A percentile compares a stretch with the other conserved stretches of the same genome.
phyloP scores from a whole-genome alignment of 2,797 vertebrate genomes.

The Vireo griseus region DNA sequence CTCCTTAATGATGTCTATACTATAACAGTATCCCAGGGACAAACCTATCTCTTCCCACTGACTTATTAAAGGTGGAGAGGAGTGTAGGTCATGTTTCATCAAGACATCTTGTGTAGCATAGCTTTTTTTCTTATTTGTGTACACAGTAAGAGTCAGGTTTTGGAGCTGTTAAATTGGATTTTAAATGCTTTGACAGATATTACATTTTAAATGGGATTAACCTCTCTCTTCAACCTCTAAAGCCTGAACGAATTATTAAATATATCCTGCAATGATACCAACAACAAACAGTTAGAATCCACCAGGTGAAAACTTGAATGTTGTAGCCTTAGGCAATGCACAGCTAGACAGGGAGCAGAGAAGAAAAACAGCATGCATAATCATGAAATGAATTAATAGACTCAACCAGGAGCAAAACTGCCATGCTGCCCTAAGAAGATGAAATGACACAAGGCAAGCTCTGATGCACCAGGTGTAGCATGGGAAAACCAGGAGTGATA shows the following conservation, averaged over 20 bases:
- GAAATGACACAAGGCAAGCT: neutral
- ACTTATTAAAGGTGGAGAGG: slow-evolving; percentile 16
- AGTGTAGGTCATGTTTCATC: slow-evolving; percentile 58
- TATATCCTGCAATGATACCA: neutral
- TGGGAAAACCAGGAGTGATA: neutral
- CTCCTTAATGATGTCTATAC: slow-evolving; percentile 22
- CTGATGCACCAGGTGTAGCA: neutral
- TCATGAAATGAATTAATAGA: slow-evolving; percentile 1
- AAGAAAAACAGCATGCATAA: neutral
- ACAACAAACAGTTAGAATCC: slow-evolving; percentile 26
- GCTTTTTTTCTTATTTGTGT: slow-evolving; percentile 47
- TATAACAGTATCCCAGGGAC: slow-evolving; percentile 27
- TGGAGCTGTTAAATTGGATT: slow-evolving; percentile 56
- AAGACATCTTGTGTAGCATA: slow-evolving; percentile 26
- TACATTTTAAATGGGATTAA: slow-evolving; percentile 65
- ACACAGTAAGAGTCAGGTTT: slow-evolving; percentile 33
- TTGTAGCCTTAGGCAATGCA: neutral
- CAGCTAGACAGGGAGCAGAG: neutral
- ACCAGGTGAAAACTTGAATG: neutral
- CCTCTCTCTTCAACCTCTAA: slow-evolving; percentile 44
- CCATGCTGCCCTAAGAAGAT: neutral
- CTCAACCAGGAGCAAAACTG: slow-evolving; percentile 2
- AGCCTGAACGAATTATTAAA: slow-evolving; percentile 33
- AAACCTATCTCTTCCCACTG: slow-evolving; percentile 41
- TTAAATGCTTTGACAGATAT: slow-evolving; percentile 59